Conservation (phyloP, 2,888 invertebrate species). For the Chelonus formosanus region DNA sequence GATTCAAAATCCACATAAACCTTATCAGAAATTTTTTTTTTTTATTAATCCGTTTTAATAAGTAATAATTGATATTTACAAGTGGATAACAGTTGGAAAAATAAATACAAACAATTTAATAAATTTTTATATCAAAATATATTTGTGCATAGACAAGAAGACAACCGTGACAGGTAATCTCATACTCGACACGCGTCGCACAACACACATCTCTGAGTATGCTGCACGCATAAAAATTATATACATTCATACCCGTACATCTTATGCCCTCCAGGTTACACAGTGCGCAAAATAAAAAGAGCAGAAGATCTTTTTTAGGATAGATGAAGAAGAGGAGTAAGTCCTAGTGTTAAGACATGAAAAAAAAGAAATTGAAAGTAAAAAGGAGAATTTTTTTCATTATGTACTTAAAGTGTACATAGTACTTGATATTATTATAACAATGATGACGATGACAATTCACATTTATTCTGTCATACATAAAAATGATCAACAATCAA, state of each 20-base stretch:
- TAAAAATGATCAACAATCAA: conserved; percentile 50
- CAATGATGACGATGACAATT: background rate
- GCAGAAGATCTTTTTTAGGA: background rate
- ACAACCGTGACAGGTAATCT: conserved; percentile 60
- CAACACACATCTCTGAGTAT: conserved; percentile 27
- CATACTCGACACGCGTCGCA: conserved; percentile 41
- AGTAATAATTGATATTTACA: no score
- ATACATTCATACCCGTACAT: conserved; percentile 40
- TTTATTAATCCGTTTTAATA: background rate
- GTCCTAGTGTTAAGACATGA: background rate
- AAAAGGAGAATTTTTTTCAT: no score
- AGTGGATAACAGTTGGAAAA: background rate
- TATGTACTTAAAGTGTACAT: no score
- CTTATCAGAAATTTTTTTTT: background rate
- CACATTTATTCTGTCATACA: conserved; percentile 4
- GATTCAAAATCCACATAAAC: no score
- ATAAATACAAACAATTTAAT: conserved; percentile 11
- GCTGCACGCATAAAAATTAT: conserved; percentile 31
- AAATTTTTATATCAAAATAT: conserved; percentile 63
- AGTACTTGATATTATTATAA: no score
- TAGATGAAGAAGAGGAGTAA: background rate
- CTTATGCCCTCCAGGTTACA: conserved; percentile 6
- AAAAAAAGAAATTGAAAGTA: background rate
- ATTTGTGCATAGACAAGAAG: conserved; percentile 63
- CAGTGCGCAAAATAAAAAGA: conserved; percentile 15